A percentile compares a stretch with the other conserved stretches of the same genome.
phyloP scores from a whole-genome alignment of 2,797 vertebrate species.

The Heliangelus exortis region DNA sequence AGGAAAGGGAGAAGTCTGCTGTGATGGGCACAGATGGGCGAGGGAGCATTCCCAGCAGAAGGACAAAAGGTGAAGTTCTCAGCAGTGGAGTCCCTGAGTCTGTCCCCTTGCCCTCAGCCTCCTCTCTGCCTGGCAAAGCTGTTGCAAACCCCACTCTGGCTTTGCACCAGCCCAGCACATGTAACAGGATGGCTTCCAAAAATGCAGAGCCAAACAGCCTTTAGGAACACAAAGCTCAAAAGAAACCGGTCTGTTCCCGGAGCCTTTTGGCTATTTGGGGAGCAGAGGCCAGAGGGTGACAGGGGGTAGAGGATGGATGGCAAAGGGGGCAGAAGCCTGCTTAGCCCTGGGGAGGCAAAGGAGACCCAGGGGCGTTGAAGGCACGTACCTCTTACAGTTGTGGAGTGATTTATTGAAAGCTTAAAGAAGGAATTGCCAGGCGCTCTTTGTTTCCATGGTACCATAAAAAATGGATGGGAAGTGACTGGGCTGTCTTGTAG shows the following conservation, averaged over 20 bases:
- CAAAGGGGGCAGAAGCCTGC: background rate
- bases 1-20: background rate
- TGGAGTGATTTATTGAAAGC: constrained; percentile 60
- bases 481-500: constrained; percentile 67
- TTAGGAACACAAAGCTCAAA: constrained; percentile 20
- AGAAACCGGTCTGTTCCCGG: background rate
- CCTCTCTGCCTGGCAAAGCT: background rate
- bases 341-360: background rate
- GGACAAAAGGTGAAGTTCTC: constrained; percentile 39
- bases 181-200: background rate
- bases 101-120: background rate
- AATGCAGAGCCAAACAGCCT: background rate
- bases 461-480: constrained; percentile 70
- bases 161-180: constrained; percentile 7
- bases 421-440: constrained; percentile 32
- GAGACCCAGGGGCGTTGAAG: background rate
- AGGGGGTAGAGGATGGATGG: background rate
- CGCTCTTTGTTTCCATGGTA: constrained; percentile 69
- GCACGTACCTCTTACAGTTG: background rate
- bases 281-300: background rate
- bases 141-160: constrained; percentile 35
- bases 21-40: background rate
- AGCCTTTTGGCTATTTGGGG: background rate
- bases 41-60: background rate
- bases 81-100: constrained; percentile 13